phyloP scores from a whole-genome alignment of 2,113 vertebrate genomes.

The Lutjanus erythropterus region DNA sequence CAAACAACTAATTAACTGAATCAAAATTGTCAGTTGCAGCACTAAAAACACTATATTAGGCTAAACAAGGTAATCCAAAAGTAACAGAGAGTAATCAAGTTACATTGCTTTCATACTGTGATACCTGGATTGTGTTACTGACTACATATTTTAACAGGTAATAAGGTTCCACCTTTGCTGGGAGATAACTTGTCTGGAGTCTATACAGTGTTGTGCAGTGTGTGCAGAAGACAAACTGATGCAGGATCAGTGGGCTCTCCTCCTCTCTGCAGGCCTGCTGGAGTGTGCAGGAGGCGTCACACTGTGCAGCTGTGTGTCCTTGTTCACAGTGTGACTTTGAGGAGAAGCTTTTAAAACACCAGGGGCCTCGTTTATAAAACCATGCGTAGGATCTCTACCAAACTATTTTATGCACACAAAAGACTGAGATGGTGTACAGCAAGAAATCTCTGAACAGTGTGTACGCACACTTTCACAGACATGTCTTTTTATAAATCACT shows the following conservation, averaged over 20 bases:
- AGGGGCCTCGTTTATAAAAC: conserved; percentile 6
- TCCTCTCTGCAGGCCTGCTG: conserved; percentile 13
- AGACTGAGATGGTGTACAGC: neutral
- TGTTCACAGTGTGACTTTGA: conserved; percentile 21
- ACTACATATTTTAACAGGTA: too few relatives aligned
- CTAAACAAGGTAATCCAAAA: too few relatives aligned
- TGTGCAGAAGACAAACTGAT: neutral
- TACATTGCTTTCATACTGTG: too few relatives aligned
- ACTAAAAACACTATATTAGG: too few relatives aligned
- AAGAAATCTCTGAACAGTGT: neutral
- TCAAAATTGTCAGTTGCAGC: too few relatives aligned
- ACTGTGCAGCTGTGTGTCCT: conserved; percentile 10
- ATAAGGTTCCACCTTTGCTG: neutral
- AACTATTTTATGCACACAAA: neutral
- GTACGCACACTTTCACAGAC: neutral
- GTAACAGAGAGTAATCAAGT: too few relatives aligned
- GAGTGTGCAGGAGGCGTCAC: neutral
- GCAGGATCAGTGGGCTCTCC: neutral
- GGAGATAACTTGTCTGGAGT: neutral
- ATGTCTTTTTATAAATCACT: neutral
- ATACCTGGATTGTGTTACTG: too few relatives aligned
- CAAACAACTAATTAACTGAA: too few relatives aligned
- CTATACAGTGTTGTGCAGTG: neutral
- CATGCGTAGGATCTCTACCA: neutral
- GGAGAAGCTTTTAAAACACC: conserved; percentile 1